Evolutionary conservation across 2,113 vertebrate genomes (phyloP).

Genomic region (Dipodomys ordii): DNA sequence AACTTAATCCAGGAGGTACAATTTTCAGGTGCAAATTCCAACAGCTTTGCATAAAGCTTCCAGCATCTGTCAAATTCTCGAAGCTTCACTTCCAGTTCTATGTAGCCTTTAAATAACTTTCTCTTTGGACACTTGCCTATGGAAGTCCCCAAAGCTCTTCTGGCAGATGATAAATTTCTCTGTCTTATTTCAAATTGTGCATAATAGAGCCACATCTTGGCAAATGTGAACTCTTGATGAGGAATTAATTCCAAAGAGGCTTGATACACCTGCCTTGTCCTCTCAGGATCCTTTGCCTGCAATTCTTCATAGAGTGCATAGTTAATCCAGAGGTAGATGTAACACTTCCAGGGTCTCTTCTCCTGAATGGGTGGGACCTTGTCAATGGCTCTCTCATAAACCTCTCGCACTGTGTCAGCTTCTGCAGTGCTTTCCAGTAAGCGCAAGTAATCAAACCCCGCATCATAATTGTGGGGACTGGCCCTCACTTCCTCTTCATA

Average conservation of each 20-base stretch:
- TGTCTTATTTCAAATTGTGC: conserved; percentile 98
- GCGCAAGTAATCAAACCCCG: conserved; percentile 97
- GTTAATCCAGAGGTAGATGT: conserved; percentile 99
- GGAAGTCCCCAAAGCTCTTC: conserved; percentile 93
- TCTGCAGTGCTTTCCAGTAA: conserved; percentile 96
- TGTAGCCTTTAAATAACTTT: conserved; percentile 98
- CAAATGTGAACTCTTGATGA: conserved; percentile 99
- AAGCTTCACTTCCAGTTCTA: conserved; percentile 96
- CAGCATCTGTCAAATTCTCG: conserved; percentile 98
- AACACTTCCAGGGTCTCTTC: conserved; percentile 98
- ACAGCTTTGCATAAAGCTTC: conserved; percentile 97
- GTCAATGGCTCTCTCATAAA: conserved; percentile 97
- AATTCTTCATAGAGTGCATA: conserved; percentile 97
- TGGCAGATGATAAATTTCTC: conserved; percentile 94
- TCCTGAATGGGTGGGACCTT: conserved; percentile 96
- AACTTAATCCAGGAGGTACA: conserved; percentile 99
- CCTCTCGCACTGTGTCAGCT: conserved; percentile 92
- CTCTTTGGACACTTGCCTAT: conserved; percentile 98
- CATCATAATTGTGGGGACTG: conserved; percentile 98
- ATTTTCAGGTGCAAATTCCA: conserved; percentile 97
- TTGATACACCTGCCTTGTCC: conserved; percentile 97
- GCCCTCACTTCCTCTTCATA: conserved; percentile 99
- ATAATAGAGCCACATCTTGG: conserved; percentile 97
- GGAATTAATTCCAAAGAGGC: conserved; percentile 96
- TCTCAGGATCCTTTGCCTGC: conserved; percentile 96